Evolutionary conservation across 1,140 invertebrate species (phyloP).

Genomic region (Scaptomyza hsui): DNA sequence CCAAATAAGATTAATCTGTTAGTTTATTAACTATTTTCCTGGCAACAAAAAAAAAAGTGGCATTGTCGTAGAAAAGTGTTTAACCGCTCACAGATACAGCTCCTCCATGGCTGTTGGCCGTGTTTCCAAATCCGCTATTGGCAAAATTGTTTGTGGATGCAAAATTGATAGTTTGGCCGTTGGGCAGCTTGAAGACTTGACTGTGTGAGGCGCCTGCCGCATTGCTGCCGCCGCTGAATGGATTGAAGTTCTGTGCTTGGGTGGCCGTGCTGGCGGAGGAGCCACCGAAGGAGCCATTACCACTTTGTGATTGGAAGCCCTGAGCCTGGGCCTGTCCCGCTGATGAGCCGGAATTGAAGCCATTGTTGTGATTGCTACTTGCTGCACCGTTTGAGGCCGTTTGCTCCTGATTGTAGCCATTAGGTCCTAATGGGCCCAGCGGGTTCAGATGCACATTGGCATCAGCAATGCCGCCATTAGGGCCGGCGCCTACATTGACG

Average conservation of each 20-base stretch:
- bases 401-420: constrained; percentile 69
- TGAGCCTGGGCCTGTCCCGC: constrained; percentile 73
- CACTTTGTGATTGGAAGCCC: constrained; percentile 70
- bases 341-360: constrained; percentile 53
- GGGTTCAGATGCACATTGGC: constrained; percentile 57
- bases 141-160: constrained; percentile 82
- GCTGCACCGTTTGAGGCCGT: constrained; percentile 71
- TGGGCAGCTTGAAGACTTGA: constrained; percentile 77
- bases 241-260: constrained; percentile 69
- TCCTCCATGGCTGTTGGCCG: constrained; percentile 66
- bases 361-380: constrained; percentile 50
- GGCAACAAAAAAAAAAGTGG: no score
- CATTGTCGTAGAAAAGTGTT: no score
- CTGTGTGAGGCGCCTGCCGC: constrained; percentile 76
- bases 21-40: no score
- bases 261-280: constrained; percentile 79
- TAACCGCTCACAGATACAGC: constrained; percentile 69
- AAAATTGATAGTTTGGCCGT: constrained; percentile 82
- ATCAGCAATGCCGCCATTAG: constrained; percentile 57
- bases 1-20: no score
- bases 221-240: constrained; percentile 73
- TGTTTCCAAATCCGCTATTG: constrained; percentile 73
- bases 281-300: constrained; percentile 75
- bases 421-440: constrained; percentile 47
- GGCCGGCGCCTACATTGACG: constrained; percentile 61